Base-by-base conservation (phyloP, 2,113 vertebrate genomes). In the Phyllostomus discolor region DNA sequence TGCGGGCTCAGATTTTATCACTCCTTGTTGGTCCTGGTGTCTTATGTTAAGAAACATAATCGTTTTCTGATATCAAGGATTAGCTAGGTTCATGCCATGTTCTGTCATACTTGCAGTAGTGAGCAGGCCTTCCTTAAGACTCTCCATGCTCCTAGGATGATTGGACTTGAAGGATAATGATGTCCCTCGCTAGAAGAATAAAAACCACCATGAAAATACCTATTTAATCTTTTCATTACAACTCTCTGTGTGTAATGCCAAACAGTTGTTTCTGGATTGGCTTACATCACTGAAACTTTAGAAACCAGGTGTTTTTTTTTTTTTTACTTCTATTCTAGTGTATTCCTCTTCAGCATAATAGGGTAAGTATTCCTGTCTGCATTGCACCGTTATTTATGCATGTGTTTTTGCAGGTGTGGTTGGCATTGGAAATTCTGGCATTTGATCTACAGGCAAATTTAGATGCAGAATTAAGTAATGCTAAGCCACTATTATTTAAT, bases 281-380 rank as follows among this genome's bases (percentile, higher is more conserved):
- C 76, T 95, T 84, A 75, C 79, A 90, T 96, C 66, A 62, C 20
- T 75, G 95, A 95, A 94, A 82, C 82, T 79, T 89, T 94, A 97
- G 93, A 98, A 95, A 90, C 48, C 28, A 72, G 57, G 81, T 94
- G 69, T 14, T 62, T 94, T 54, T 64, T n/a, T n/a, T n/a, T n/a
- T 72, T 91, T 38, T 28, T 10, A 4, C 38, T 66, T 89, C 94
- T 88, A 52, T 95, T 94, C n/a, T 88, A 35, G 7, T 69, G 26
- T 26, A 38, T 88, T 89, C 20, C 35, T 85, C 86, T 88, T 95
- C 70, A 96, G 76, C 46, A 15, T 64, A 31, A 14, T 94, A 85
- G 50, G 50, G 52, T 95, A 94, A 87, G 76, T 96, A 62, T 95
- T 97, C 66, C 88, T 62, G 67, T 97, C 38, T 93, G 82, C 17